Conservation (phyloP, 1,140 invertebrate species). For the Colletes gigas region DNA sequence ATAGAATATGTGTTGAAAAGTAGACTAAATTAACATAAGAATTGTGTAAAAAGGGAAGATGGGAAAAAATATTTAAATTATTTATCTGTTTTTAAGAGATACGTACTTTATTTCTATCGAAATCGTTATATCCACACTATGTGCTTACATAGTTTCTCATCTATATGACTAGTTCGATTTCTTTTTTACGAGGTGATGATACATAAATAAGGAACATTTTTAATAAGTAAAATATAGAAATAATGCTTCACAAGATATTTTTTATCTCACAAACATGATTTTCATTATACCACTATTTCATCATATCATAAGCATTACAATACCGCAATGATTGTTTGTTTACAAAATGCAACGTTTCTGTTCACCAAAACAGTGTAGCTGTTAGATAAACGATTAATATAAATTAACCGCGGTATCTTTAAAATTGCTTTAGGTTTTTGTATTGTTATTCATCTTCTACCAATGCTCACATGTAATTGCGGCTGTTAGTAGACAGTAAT, state of each 20-base stretch:
- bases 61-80: slow-evolving; percentile 47
- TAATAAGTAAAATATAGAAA: slow-evolving; percentile 35
- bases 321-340: slow-evolving; percentile 17
- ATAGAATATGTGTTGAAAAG: slow-evolving; percentile 30
- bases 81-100: slow-evolving; percentile 41
- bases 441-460: slow-evolving; percentile 39
- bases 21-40: slow-evolving; percentile 29
- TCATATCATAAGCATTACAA: slow-evolving; percentile 2
- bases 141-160: slow-evolving; percentile 28
- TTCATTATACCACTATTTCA: slow-evolving; percentile 36
- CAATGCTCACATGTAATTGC: slow-evolving; percentile 55
- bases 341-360: slow-evolving; percentile 26
- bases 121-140: slow-evolving; percentile 23
- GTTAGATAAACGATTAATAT: slow-evolving; percentile 35
- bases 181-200: slow-evolving; percentile 12
- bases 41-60: slow-evolving; percentile 31
- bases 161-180: slow-evolving; percentile 19
- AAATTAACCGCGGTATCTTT: slow-evolving; percentile 39
- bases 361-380: slow-evolving; percentile 28
- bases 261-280: slow-evolving; percentile 13
- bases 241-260: slow-evolving; percentile 5
- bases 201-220: slow-evolving; percentile 45
- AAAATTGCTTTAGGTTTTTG: slow-evolving; percentile 47
- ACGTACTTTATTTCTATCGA: slow-evolving; percentile 29
- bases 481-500: slow-evolving; percentile 52